These are phyloP conservation scores for Anser cygnoides DNA, from an alignment of 2,113 vertebrate genomes.

Conservation along the genomic window DNA sequence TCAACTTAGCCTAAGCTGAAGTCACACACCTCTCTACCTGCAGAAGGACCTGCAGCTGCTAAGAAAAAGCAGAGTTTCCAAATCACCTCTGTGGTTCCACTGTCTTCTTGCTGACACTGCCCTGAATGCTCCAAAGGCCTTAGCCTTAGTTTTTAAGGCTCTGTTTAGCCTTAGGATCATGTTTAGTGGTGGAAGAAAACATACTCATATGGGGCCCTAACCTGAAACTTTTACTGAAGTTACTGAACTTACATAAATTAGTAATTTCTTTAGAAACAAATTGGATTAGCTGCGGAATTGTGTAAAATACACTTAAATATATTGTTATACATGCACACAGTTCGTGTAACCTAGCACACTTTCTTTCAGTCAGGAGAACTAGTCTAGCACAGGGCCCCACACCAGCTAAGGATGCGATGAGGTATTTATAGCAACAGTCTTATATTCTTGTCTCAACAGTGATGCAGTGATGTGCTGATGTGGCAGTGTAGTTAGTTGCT, in stretches of 20 bases:
- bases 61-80: neutral
- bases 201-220: neutral
- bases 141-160: too few species aligned
- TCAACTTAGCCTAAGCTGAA: neutral
- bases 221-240: neutral
- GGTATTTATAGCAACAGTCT: neutral
- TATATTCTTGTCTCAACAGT: neutral
- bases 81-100: neutral
- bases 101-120: neutral
- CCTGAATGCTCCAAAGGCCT: neutral
- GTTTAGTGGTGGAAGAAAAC: neutral
- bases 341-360: neutral
- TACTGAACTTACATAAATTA: neutral
- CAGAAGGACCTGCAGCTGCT: neutral
- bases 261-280: neutral
- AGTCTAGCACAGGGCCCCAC: neutral
- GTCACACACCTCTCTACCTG: neutral
- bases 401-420: neutral
- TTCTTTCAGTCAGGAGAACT: neutral
- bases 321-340: neutral
- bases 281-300: neutral
- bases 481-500: constrained; percentile 74
- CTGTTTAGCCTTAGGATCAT: neutral
- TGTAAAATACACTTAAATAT: neutral
- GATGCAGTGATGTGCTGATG: constrained; percentile 51